Evolutionary conservation across 2,797 vertebrate genomes (phyloP).

Genomic region (Chiroxiphia lanceolata): DNA sequence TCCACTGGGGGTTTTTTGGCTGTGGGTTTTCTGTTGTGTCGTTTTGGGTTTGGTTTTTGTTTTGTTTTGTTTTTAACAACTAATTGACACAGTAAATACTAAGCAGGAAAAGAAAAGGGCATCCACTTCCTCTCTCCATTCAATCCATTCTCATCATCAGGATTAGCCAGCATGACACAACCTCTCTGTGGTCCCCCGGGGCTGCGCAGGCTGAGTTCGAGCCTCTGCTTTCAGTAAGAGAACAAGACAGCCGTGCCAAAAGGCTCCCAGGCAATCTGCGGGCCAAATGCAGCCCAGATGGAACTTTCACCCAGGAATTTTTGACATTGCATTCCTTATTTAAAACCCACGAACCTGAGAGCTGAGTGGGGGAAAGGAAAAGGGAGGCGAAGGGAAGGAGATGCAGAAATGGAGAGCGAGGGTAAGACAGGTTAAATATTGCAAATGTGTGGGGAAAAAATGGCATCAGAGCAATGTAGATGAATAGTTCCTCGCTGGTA

Average conservation of each 20-base stretch:
- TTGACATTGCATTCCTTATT: not conserved
- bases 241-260: slow-evolving; percentile 14
- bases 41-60: not conserved
- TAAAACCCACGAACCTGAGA: not conserved
- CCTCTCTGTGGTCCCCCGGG: slow-evolving; percentile 22
- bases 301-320: slow-evolving; percentile 37
- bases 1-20: not conserved
- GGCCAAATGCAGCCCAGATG: slow-evolving; percentile 48
- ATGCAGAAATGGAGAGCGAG: not conserved
- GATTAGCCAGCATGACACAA: slow-evolving; percentile 60
- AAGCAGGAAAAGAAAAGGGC: slow-evolving; percentile 61
- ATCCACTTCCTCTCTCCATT: slow-evolving; percentile 63
- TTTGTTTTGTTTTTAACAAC: not conserved
- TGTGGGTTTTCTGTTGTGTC: not conserved
- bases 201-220: slow-evolving; percentile 26
- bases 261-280: not conserved
- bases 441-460: not conserved
- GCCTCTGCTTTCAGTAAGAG: slow-evolving; percentile 39
- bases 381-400: not conserved
- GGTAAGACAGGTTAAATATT: not conserved
- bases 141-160: slow-evolving; percentile 65
- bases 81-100: slow-evolving; percentile 46
- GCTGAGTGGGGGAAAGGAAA: not conserved
- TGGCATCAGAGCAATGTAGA: not conserved
- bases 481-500: not conserved